phyloP scores from a whole-genome alignment of 1,140 invertebrate genomes.

The Psix sp. region DNA sequence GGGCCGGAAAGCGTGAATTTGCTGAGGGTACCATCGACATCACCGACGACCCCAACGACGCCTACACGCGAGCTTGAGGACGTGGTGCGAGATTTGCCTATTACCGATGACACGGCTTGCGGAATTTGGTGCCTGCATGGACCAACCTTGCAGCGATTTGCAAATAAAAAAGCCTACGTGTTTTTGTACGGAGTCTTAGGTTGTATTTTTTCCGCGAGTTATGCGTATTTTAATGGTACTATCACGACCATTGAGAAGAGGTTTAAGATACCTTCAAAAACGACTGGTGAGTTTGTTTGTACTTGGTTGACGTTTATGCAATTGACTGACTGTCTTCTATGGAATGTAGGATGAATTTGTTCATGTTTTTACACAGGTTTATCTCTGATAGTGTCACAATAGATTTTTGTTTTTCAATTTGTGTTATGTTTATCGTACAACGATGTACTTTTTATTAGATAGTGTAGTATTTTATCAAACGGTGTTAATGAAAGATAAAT shows the following conservation, averaged over 20 bases:
- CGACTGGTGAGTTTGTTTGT: conserved; percentile 79
- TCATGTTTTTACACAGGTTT: too few relatives aligned
- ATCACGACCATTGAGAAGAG: conserved; percentile 89
- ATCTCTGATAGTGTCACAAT: too few relatives aligned
- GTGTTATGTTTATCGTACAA: background rate
- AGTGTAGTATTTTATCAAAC: conserved; percentile 6
- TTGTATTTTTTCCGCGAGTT: conserved; percentile 85
- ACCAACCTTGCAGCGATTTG: conserved; percentile 80
- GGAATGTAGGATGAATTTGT: too few relatives aligned
- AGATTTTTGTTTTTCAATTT: conserved; percentile 9
- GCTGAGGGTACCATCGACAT: conserved; percentile 63
- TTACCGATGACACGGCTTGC: conserved; percentile 81
- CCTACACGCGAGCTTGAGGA: conserved; percentile 75
- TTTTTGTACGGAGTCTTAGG: conserved; percentile 85
- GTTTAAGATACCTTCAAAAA: conserved; percentile 87
- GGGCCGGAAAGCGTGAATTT: conserved; percentile 69
- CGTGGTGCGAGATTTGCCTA: conserved; percentile 75
- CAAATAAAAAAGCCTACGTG: conserved; percentile 86
- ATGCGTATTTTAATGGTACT: conserved; percentile 86
- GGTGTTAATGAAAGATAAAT: conserved; percentile 2
- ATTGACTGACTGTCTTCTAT: too few relatives aligned
- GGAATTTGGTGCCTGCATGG: conserved; percentile 81
- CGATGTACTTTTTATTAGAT: too few relatives aligned
- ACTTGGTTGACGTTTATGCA: too few relatives aligned
- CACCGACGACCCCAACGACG: conserved; percentile 62